Conservation (phyloP, 2,113 vertebrate genomes). For the Artemisiospiza belli region DNA sequence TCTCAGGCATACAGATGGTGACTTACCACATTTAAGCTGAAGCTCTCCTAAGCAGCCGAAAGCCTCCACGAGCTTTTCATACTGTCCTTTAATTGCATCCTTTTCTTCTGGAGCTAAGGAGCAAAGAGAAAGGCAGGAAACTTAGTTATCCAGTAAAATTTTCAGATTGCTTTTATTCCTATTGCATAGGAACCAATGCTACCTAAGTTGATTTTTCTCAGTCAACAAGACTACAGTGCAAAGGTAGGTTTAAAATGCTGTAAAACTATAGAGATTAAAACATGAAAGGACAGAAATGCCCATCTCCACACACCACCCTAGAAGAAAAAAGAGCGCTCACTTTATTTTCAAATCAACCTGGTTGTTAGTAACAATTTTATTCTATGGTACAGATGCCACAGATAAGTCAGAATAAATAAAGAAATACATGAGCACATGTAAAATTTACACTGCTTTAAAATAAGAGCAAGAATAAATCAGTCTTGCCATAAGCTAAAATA, state of each 20-base stretch:
- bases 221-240: not conserved
- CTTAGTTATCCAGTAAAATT: not conserved
- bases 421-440: not conserved
- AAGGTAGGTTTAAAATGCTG: not conserved
- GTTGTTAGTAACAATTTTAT: not conserved
- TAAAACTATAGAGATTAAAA: not conserved
- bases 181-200: not conserved
- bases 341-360: not conserved
- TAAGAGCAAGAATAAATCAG: not conserved
- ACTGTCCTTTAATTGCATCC: constrained; percentile 78
- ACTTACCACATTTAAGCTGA: constrained; percentile 78
- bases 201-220: not conserved
- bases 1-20: not conserved
- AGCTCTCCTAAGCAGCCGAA: constrained; percentile 81
- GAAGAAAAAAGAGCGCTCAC: not conserved
- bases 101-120: constrained; percentile 79
- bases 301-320: not conserved
- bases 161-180: not conserved
- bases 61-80: constrained; percentile 77
- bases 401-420: not conserved
- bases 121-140: constrained; percentile 13
- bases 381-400: not conserved
- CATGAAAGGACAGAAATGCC: not conserved
- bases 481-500: not conserved
- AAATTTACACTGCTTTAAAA: not conserved